phyloP scores from a whole-genome alignment of 2,797 vertebrate genomes.

The Intellagama lesueurii region DNA sequence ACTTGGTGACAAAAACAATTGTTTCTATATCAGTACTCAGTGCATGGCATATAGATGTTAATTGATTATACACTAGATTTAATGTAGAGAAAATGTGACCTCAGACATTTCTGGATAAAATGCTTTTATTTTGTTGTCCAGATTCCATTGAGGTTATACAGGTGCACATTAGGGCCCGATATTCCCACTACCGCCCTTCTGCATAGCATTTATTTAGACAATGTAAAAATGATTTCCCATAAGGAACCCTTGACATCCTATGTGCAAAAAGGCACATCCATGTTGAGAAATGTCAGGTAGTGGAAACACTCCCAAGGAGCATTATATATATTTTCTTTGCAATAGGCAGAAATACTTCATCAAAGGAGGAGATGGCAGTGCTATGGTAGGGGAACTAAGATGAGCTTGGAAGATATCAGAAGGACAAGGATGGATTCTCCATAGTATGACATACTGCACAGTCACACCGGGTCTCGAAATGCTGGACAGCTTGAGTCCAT shows the following conservation, averaged over 20 bases:
- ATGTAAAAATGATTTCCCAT: constrained; percentile 14
- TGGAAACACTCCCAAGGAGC: constrained; percentile 50
- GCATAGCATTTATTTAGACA: constrained; percentile 10
- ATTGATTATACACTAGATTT: constrained; percentile 75
- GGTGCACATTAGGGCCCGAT: constrained; percentile 55
- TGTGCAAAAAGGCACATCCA: constrained; percentile 25
- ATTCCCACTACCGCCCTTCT: constrained; percentile 23
- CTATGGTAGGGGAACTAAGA: constrained; percentile 22
- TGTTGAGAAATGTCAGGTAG: constrained; percentile 33
- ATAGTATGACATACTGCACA: background rate
- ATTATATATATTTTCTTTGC: constrained; percentile 41
- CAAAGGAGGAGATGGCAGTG: constrained; percentile 18
- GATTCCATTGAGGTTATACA: constrained; percentile 67
- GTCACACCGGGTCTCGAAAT: background rate
- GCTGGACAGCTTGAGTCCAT: background rate
- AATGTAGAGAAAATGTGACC: constrained; percentile 73
- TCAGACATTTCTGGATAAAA: constrained; percentile 71
- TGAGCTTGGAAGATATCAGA: background rate
- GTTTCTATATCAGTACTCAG: constrained; percentile 66
- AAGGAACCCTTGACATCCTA: constrained; percentile 27
- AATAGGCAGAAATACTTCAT: constrained; percentile 44
- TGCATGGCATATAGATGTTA: constrained; percentile 71
- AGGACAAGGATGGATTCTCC: constrained; percentile 2
- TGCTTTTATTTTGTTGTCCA: constrained; percentile 70
- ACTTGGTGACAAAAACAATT: constrained; percentile 57